Conservation (phyloP, 2,797 vertebrate genomes). For the Lagodon rhomboides region DNA sequence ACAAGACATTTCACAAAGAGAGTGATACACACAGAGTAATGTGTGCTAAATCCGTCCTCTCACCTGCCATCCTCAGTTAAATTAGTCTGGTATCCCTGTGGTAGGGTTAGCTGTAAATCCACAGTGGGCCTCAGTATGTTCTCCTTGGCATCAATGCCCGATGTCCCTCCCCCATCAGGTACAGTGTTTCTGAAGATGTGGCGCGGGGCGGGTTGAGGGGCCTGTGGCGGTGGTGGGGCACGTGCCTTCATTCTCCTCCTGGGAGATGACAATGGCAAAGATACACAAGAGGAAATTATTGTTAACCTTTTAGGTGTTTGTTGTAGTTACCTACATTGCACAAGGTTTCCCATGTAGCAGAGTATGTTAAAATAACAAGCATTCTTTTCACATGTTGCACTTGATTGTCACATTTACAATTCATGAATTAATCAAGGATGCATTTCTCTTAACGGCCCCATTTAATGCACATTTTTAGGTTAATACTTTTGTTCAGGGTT, state of each 20-base stretch:
- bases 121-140: constrained; percentile 83
- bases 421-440: neutral
- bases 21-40: too few species aligned
- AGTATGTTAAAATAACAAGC: neutral
- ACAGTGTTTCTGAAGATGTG: constrained; percentile 80
- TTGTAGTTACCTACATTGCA: neutral
- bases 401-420: neutral
- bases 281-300: constrained; percentile 15
- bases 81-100: constrained; percentile 86
- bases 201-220: constrained; percentile 79
- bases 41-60: constrained; percentile 19
- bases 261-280: constrained; percentile 21
- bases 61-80: constrained; percentile 91
- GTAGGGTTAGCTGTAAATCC: constrained; percentile 88
- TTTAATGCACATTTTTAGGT: too few species aligned
- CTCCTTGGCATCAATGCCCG: constrained; percentile 86
- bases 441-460: neutral
- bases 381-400: neutral
- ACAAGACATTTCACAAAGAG: neutral
- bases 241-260: constrained; percentile 93
- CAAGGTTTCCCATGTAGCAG: neutral
- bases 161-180: constrained; percentile 80
- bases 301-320: neutral
- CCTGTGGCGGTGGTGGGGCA: constrained; percentile 89
- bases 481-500: too few species aligned